phyloP scores from a whole-genome alignment of 2,888 invertebrate genomes.

The Arge pagana region DNA sequence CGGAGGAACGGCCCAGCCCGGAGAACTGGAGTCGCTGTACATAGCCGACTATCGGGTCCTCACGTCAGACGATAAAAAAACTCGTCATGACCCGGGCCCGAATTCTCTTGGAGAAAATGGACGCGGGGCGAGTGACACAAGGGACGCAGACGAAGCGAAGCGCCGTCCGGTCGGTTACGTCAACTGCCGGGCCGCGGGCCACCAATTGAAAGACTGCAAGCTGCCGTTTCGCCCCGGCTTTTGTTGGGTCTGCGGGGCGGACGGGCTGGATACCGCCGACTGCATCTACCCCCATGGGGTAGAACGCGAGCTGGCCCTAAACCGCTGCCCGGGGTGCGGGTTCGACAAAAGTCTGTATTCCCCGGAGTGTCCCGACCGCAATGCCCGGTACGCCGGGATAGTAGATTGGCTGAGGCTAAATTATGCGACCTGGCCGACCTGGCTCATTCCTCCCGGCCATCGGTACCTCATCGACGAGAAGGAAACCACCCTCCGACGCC shows the following conservation, averaged over 20 bases:
- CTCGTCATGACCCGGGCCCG: constrained; percentile 16
- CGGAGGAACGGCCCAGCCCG: no score
- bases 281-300: constrained; percentile 27
- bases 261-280: constrained; percentile 15
- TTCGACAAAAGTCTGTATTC: constrained; percentile 5
- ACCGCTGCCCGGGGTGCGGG: constrained; percentile 19
- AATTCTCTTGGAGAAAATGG: not conserved
- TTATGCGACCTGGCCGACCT: constrained; percentile 18
- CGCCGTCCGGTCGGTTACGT: constrained; percentile 10
- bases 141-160: constrained; percentile 22
- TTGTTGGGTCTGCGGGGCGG: constrained; percentile 19
- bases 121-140: not conserved
- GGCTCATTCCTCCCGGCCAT: constrained; percentile 11
- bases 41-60: constrained; percentile 14
- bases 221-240: constrained; percentile 21
- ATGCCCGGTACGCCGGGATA: not conserved
- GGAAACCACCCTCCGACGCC: not conserved
- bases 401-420: constrained; percentile 19
- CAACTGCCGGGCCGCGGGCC: constrained; percentile 14
- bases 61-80: constrained; percentile 8
- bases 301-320: constrained; percentile 15
- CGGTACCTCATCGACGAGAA: constrained; percentile 4
- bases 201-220: constrained; percentile 10
- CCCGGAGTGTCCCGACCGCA: constrained; percentile 23
- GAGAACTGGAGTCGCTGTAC: not conserved